A percentile compares a stretch with the other conserved stretches of the same genome.
These are phyloP conservation scores for Epizoanthus rinbou DNA, from an alignment of 92 coral and sea anemone genomes.

Conservation along the genomic window DNA sequence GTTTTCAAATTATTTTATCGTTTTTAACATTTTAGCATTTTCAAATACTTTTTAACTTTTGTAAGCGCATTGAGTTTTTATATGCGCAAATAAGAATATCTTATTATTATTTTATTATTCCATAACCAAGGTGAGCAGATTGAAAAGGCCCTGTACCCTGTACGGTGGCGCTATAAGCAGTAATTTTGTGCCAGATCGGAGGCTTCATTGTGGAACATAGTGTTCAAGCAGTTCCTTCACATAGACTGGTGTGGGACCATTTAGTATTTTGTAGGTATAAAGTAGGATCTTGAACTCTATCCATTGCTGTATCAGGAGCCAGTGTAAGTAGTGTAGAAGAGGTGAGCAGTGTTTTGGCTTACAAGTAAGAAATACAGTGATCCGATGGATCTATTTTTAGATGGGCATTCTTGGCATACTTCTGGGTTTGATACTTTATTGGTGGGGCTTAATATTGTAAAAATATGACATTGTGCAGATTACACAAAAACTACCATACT, in stretches of 20 bases:
- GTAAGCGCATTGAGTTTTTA: no score
- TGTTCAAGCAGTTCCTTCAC: background rate
- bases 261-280: background rate
- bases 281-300: conserved; percentile 10
- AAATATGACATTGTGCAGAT: no score
- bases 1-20: no score
- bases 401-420: no score
- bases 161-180: background rate
- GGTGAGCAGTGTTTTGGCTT: background rate
- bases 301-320: conserved; percentile 31
- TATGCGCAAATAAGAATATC: no score
- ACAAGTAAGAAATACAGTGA: background rate
- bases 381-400: no score
- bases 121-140: background rate
- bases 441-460: no score
- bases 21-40: no score
- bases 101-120: no score
- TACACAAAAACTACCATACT: no score
- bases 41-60: no score
- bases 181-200: background rate
- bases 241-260: background rate
- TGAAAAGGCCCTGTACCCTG: conserved; percentile 1
- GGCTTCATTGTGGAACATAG: conserved; percentile 6
- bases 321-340: conserved; percentile 9
- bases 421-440: no score